phyloP scores from a whole-genome alignment of 2,797 vertebrate genomes.

The Luscinia megarhynchos region DNA sequence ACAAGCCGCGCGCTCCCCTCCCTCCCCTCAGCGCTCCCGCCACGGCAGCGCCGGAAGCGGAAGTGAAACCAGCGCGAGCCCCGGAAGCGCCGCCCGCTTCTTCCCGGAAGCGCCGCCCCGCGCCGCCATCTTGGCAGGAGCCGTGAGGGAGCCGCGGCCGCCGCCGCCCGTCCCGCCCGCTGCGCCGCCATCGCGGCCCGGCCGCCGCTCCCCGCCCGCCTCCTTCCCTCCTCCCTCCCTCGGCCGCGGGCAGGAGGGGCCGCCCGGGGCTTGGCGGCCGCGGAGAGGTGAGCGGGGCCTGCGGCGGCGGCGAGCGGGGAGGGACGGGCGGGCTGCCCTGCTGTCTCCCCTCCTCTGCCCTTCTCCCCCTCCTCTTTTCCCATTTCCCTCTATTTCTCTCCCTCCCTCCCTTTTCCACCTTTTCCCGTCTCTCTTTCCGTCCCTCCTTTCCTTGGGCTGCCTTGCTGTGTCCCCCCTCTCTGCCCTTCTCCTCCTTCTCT shows the following conservation, averaged over 20 bases:
- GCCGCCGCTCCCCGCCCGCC: neutral
- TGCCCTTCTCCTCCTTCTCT: no score
- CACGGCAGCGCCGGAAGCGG: neutral
- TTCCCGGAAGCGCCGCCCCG: neutral
- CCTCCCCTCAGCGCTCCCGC: neutral
- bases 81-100: neutral
- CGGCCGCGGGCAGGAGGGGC: neutral
- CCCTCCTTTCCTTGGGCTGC: no score
- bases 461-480: no score
- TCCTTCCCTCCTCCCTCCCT: neutral
- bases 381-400: no score
- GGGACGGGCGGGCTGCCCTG: no score
- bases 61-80: neutral
- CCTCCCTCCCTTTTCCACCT: no score
- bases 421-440: no score
- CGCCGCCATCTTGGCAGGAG: neutral
- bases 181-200: neutral
- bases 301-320: neutral
- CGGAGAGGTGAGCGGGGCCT: constrained; percentile 36
- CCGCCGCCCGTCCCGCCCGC: neutral
- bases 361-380: no score
- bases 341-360: no score
- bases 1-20: no score
- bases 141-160: neutral
- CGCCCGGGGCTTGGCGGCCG: neutral